phyloP scores from a whole-genome alignment of 2,888 invertebrate genomes.

The Xestia c-nigrum region DNA sequence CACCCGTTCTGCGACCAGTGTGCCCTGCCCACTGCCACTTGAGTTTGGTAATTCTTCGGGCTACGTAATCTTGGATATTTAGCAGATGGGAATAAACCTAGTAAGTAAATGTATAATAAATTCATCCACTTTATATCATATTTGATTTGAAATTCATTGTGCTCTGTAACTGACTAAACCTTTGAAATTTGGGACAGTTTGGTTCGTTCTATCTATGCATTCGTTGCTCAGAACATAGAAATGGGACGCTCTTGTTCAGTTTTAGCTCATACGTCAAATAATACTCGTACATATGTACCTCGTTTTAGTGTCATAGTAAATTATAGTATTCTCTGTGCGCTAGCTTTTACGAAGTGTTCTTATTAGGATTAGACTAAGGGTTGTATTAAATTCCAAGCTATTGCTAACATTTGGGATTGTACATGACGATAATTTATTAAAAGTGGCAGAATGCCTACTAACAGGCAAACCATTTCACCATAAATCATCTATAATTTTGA shows the following conservation, averaged over 20 bases:
- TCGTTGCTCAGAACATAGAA: constrained; percentile 22
- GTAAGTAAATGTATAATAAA: background rate
- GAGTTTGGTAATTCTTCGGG: too few species aligned
- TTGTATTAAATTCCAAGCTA: background rate
- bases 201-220: constrained; percentile 28
- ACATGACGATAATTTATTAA: background rate
- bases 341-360: background rate
- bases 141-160: constrained; percentile 46
- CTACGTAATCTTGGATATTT: too few species aligned
- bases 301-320: background rate
- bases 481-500: background rate
- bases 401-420: background rate
- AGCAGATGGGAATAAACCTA: too few species aligned
- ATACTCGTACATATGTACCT: background rate
- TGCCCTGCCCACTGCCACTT: too few species aligned
- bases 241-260: constrained; percentile 19
- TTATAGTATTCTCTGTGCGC: background rate
- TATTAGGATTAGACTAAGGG: background rate
- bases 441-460: background rate
- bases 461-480: background rate
- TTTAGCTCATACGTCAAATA: constrained; percentile 3
- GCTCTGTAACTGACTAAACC: constrained; percentile 8
- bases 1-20: too few species aligned
- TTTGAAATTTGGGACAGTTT: constrained; percentile 34
- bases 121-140: constrained; percentile 6